Percentiles rank a stretch among this genome's conserved stretches.
Conservation (phyloP, 2,888 invertebrate species). For the Oligia strigilis region DNA sequence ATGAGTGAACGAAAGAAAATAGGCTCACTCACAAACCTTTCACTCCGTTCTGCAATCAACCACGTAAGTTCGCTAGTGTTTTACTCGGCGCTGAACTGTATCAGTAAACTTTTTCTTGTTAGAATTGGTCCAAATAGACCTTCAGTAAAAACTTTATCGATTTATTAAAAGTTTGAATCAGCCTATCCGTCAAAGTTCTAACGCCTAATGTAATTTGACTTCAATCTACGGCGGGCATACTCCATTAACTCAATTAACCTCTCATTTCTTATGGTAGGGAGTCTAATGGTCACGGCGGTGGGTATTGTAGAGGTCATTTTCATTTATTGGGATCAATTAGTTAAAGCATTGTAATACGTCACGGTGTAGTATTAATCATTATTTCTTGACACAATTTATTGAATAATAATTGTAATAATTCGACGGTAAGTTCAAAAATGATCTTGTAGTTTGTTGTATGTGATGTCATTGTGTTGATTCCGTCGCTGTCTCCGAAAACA, state of each 20-base stretch:
- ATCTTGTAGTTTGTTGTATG: constrained; percentile 6
- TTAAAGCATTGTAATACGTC: constrained; percentile 62
- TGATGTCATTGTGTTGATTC: constrained; percentile 34
- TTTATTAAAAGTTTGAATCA: constrained; percentile 51
- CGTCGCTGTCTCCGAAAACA: constrained; percentile 59
- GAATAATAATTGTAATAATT: constrained; percentile 7
- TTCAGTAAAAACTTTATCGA: constrained; percentile 23
- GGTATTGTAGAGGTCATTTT: constrained; percentile 81
- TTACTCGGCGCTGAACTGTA: neutral
- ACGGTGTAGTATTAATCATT: constrained; percentile 36
- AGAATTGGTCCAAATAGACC: constrained; percentile 8
- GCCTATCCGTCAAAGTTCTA: constrained; percentile 53
- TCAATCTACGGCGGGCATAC: constrained; percentile 68
- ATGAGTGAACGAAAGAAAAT: constrained; percentile 35
- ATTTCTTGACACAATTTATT: constrained; percentile 27
- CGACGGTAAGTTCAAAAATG: constrained; percentile 14
- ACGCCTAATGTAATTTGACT: constrained; percentile 68
- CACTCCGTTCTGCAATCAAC: constrained; percentile 23
- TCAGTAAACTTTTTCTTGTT: constrained; percentile 15
- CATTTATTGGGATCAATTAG: constrained; percentile 86
- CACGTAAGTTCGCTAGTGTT: neutral
- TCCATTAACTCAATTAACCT: constrained; percentile 87
- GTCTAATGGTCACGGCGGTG: constrained; percentile 79
- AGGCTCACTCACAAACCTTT: constrained; percentile 37
- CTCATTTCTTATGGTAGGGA: constrained; percentile 81